Percentiles rank a stretch among this genome's conserved stretches.
phyloP scores from a whole-genome alignment of 30 jellyfish, hydroid and myxozoan genomes.

The Turritopsis rubra region DNA sequence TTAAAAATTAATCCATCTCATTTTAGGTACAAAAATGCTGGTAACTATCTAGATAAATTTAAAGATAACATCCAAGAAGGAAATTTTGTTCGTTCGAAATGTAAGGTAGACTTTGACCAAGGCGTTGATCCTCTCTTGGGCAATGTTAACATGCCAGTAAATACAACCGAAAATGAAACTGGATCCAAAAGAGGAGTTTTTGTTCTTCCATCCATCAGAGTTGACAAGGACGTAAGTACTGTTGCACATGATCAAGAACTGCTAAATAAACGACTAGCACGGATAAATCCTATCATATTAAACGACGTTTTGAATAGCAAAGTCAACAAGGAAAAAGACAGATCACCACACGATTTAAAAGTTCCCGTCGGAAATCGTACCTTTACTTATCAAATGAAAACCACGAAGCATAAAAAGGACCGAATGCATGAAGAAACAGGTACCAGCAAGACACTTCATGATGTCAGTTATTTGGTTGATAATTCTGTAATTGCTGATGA shows the following conservation, averaged over 20 bases:
- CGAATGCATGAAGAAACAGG: not conserved
- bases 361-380: not conserved
- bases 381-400: not conserved
- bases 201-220: not conserved
- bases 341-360: too few species aligned
- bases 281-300: not conserved
- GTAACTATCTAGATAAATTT: conserved; percentile 60
- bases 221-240: not conserved
- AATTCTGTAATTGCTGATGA: not conserved
- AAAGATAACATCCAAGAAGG: conserved; percentile 66
- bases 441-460: not conserved
- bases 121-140: conserved; percentile 14
- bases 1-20: not conserved
- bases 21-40: conserved; percentile 68
- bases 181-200: not conserved
- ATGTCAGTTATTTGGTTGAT: not conserved
- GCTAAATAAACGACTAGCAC: not conserved
- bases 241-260: not conserved
- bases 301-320: not conserved
- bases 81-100: conserved; percentile 20
- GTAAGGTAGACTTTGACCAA: conserved; percentile 11
- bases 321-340: not conserved
- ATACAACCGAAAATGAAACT: not conserved
- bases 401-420: not conserved
- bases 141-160: not conserved